These are phyloP conservation scores for Eudorcas thomsonii DNA, from an alignment of 2,113 vertebrate species.

Conservation along the genomic window DNA sequence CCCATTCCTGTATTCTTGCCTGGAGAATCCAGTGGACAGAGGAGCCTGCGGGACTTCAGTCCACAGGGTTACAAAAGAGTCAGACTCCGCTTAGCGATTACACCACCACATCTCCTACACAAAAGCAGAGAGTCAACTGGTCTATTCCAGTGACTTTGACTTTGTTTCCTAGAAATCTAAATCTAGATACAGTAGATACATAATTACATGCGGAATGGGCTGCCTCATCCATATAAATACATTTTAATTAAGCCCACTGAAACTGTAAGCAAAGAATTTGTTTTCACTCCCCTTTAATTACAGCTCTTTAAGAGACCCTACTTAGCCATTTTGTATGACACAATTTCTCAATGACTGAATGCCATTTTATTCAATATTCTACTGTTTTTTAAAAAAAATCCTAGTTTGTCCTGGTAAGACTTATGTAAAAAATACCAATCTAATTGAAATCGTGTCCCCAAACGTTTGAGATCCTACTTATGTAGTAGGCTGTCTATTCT, in stretches of 20 bases:
- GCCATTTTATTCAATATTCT: background rate
- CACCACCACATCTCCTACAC: background rate
- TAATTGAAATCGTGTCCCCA: background rate
- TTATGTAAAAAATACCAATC: background rate
- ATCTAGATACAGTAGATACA: background rate
- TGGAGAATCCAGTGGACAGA: background rate
- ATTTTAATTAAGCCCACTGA: slow-evolving; percentile 51
- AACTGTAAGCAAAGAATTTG: slow-evolving; percentile 36
- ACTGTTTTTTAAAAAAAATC: slow-evolving; percentile 17
- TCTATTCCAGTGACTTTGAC: background rate
- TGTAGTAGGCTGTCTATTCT: background rate
- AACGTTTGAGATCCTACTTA: background rate
- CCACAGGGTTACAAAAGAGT: background rate
- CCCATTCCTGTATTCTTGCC: background rate
- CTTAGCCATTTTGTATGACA: slow-evolving; percentile 40
- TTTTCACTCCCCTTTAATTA: slow-evolving; percentile 52
- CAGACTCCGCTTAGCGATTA: background rate
- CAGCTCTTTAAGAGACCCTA: slow-evolving; percentile 25
- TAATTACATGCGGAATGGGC: background rate
- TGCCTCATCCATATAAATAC: slow-evolving; percentile 8
- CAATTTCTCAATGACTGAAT: slow-evolving; percentile 23
- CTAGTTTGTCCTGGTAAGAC: background rate
- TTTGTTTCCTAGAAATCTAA: slow-evolving; percentile 28
- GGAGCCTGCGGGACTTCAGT: background rate
- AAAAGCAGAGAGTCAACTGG: background rate